phyloP scores from a whole-genome alignment of 2,797 vertebrate genomes.

The Distichodus sexfasciatus region DNA sequence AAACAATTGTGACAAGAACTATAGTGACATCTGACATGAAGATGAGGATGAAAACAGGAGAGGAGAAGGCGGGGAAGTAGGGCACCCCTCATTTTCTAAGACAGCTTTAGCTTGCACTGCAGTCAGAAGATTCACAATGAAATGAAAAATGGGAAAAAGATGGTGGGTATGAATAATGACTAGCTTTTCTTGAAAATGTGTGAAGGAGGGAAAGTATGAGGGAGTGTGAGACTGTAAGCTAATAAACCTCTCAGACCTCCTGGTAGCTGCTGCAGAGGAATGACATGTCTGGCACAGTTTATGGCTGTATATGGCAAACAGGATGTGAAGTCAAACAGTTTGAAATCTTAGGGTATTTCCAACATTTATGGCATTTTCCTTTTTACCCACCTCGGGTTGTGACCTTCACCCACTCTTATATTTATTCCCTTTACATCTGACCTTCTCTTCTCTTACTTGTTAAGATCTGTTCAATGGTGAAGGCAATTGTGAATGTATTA shows the following conservation, averaged over 20 bases:
- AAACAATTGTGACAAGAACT: neutral
- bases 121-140: neutral
- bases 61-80: neutral
- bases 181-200: slow-evolving; percentile 7
- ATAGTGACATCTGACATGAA: neutral
- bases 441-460: no score
- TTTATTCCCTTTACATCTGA: no score
- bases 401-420: no score
- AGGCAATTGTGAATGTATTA: no score
- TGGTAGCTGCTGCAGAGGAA: neutral
- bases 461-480: no score
- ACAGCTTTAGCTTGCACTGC: neutral
- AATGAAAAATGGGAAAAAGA: slow-evolving; percentile 22
- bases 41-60: neutral
- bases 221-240: neutral
- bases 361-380: no score
- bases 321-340: neutral
- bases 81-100: neutral
- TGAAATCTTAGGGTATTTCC: no score
- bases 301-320: neutral
- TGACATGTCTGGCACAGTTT: neutral
- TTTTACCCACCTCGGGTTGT: no score
- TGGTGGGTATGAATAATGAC: slow-evolving; percentile 18
- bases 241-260: neutral
- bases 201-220: neutral